These are phyloP conservation scores for Halcyon chelicuti DNA, from an alignment of 2,797 vertebrate genomes.

Conservation along the genomic window DNA sequence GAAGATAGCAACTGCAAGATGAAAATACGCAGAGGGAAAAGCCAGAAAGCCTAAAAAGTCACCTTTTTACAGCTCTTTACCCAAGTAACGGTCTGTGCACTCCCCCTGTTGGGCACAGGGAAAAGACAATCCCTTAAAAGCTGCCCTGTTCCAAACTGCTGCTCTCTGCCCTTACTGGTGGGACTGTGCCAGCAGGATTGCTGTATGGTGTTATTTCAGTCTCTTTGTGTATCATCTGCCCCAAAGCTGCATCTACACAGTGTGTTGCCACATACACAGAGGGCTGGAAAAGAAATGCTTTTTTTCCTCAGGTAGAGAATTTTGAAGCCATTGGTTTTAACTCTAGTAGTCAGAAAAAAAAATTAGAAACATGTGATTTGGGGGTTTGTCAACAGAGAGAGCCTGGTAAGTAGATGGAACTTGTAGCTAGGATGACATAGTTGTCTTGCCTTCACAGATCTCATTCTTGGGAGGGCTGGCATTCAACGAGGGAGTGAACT, in stretches of 20 bases:
- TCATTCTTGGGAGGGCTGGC: constrained; percentile 95
- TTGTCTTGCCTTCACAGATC: constrained; percentile 83
- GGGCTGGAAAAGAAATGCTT: background rate
- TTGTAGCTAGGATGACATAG: background rate
- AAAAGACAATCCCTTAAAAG: background rate
- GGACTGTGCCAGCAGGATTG: background rate
- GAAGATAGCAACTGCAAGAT: background rate
- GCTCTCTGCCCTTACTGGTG: background rate
- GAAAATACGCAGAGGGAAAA: background rate
- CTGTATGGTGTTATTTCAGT: background rate
- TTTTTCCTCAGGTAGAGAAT: background rate
- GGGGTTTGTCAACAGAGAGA: background rate
- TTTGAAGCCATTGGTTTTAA: background rate
- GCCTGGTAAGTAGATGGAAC: background rate
- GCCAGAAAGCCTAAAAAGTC: background rate
- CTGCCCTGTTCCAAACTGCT: background rate
- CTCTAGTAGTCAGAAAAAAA: background rate
- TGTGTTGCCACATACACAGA: background rate
- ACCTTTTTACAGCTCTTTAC: background rate
- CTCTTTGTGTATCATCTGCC: background rate
- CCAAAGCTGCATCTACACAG: background rate
- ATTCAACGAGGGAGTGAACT: constrained; percentile 95
- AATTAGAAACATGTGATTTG: background rate
- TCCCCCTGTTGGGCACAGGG: constrained; percentile 18
- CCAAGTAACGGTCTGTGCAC: background rate